Evolutionary conservation across 2,888 invertebrate species (phyloP), one percentile per base, ranked within the genome.

Genomic region (Parnassius mnemosyne): DNA sequence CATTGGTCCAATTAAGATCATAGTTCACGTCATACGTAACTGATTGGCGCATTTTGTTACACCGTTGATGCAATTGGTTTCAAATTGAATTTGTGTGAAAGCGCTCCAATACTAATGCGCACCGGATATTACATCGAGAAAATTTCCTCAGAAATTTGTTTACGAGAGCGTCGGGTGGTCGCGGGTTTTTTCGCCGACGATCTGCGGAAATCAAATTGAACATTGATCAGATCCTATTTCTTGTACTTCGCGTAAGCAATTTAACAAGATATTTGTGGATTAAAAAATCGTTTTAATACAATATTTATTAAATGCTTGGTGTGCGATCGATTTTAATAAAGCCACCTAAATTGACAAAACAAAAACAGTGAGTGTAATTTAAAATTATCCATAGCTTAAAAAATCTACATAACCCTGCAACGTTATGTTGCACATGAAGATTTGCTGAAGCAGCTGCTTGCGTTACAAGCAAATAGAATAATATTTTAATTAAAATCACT

Each of bases 91-190:
- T 82, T 69, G 83, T 85, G 86, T 81, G 82, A 80, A 85, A 84
- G 71, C 60, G 61, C 67, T 66, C 89, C 84, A 85, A 86, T 85
- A 57, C 71, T 63, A 71, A 78, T 65, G 65, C 60, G 52, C 67
- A 83, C 84, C 87, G 89, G 89, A 89, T 81, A 87, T 89, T 83
- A 75, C 75, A 79, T 85, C 77, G 85, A 83, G 80, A 80, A 80
- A 87, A 84, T 88, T 86, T 84, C 88, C 85, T 83, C 83, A 84
- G 81, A 89, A 81, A 87, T 84, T 90, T 89, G 87, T 89, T 89
- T 89, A 85, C 82, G 80, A 77, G 80, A 84, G 70, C 76, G 76
- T 77, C 72, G 80, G 79, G 75, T 72, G 79, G 83, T 79, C 77
- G 80, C 74, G 66, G 69, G 69, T 64, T 77, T 81, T 75, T 84